Evolutionary conservation across 1,140 invertebrate genomes (phyloP).

Genomic region (Drosophila persimilis): DNA sequence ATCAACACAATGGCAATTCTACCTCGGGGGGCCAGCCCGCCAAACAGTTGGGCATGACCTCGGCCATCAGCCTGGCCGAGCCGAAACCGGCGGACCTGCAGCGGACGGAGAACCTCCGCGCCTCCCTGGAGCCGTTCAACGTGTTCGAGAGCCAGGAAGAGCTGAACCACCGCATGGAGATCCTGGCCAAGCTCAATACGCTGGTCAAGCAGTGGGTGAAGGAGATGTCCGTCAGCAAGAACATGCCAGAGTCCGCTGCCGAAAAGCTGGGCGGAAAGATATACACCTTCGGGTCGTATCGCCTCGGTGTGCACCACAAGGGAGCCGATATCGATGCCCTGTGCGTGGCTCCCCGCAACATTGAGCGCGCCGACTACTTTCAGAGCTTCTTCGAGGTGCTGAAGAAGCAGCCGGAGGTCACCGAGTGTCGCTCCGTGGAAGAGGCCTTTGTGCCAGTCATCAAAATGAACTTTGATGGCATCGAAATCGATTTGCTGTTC

Average conservation of each 20-base stretch:
- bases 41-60: constrained; percentile 93
- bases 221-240: constrained; percentile 93
- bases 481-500: constrained; percentile 99
- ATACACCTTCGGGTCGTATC: constrained; percentile 99
- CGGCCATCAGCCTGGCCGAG: constrained; percentile 94
- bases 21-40: constrained; percentile 63
- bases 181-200: constrained; percentile 92
- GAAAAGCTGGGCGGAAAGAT: constrained; percentile 98
- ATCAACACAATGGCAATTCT: constrained; percentile 69
- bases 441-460: constrained; percentile 99
- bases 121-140: constrained; percentile 92
- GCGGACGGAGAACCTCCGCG: constrained; percentile 92
- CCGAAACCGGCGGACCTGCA: constrained; percentile 94
- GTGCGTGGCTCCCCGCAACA: constrained; percentile 98
- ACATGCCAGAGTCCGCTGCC: constrained; percentile 93
- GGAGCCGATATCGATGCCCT: constrained; percentile 99
- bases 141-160: constrained; percentile 96
- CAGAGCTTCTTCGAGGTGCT: constrained; percentile 96
- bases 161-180: constrained; percentile 94
- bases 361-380: constrained; percentile 97
- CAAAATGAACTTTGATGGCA: constrained; percentile 99
- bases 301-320: constrained; percentile 95
- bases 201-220: constrained; percentile 96
- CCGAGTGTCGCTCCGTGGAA: constrained; percentile 89
- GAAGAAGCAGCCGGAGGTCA: constrained; percentile 93